Evolutionary conservation across 2,113 vertebrate genomes (phyloP), one percentile per base, ranked within the genome.

Genomic region (Silurus glanis): DNA sequence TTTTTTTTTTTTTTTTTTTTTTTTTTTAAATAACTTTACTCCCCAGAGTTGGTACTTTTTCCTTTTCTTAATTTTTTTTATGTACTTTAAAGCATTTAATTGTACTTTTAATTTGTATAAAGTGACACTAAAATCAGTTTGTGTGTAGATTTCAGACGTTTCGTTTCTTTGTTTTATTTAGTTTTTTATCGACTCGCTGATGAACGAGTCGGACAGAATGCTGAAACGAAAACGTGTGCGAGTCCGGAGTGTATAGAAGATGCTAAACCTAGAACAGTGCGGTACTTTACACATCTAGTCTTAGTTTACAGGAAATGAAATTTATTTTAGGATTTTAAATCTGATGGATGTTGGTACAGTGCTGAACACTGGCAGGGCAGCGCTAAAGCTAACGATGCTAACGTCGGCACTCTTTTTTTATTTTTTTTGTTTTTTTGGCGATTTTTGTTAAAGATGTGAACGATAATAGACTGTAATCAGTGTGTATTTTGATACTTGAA

Each of bases 401-500:
- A 76, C 58, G 53, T 17, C 64, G 59, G 82, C 82, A 93, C 93
- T 93, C 92, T 90, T 93, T 96, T 93, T 91, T 93, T 96, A 93
- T 95, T 95, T 95, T 91, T 92, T 92, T 93, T 94, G 94, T 95
- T 85, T 93, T 92, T 93, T 94, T 94, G 55, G 47, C 23, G 0
- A 25, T 75, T 76, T 76, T 82, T 83, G 79, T 79, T 88, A 80
- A 83, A 79, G 71, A 82, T 85, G 87, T 85, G 85, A 94, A 92
- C 90, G 84, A 90, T 92, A 91, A 89, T 92, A 92, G 85, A 89
- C 74, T 95, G 95, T 96, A 97, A 97, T 97, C 95, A 85, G 94
- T 97, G 95, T 96, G 95, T 97, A 96, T 98, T 98, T 98, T 98
- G 96, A 98, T 99, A 99, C 97, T 98, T 99, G 97, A 98, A 97